Evolutionary conservation across 2,797 vertebrate genomes (phyloP), one percentile per base, ranked within the genome.

Genomic region (Siniperca undulata): DNA sequence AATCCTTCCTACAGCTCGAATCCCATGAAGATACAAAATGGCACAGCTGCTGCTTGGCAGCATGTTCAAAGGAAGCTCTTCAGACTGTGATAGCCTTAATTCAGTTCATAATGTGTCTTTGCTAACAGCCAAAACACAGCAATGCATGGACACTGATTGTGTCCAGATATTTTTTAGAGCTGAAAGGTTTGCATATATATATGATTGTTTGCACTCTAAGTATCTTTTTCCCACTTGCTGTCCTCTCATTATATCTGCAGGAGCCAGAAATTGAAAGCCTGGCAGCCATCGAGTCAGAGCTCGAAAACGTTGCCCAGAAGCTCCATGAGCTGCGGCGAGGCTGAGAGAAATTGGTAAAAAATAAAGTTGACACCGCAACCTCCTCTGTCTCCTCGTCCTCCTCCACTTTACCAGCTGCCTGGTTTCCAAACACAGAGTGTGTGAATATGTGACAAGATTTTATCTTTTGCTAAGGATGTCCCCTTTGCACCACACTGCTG

Each of bases 271-370:
- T 99, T 83, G 98, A 98, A 88, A 98, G 97, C 80, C 94, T 99
- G 89, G 97, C 97, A 0, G 95, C 97, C 90, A 99, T 99, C 0
- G 97, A 99, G 95, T 97, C 97, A 0, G 97, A 99, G 93, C 96
- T 99, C 42, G 97, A 99, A 89, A 97, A 94, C 0, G 97, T 98
- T 12, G 97, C 97, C 73, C 97, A 96, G 90, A 98, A 97, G 92
- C 96, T 99, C 75, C 98, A 98, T 0, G 94, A 96, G 38, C 94
- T 99, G 89, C 95, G 95, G 78, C 95, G 89, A 86, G 94, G 95
- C 89, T 95, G 91, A 96, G 61, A 58, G 48, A 74, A 50, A 66
- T 72, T 14, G 62, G 19, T 67, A 27, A 48, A 77, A 50, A 36
- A 50, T 13, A 55, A 80, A 50, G 68, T 70, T 80, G 83, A 91